These are phyloP conservation scores for Caloenas nicobarica DNA, from an alignment of 2,113 vertebrate species.

Conservation along the genomic window DNA sequence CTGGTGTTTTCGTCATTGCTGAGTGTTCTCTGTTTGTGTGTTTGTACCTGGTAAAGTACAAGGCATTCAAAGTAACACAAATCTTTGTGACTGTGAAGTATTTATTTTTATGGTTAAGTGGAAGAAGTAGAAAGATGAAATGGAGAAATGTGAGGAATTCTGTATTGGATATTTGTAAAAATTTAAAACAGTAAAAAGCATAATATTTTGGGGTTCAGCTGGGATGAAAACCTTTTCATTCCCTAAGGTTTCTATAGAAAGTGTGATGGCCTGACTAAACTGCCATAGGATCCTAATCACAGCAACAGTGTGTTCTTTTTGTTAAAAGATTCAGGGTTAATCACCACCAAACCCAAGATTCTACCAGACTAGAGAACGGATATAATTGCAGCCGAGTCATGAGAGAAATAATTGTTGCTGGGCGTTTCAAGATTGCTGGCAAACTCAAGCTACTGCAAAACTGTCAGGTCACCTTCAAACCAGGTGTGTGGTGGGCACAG, in stretches of 20 bases:
- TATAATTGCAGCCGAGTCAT: not conserved
- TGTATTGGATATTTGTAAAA: not conserved
- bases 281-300: not conserved
- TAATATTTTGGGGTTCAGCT: not conserved
- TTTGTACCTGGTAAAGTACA: not conserved
- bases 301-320: not conserved
- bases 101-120: not conserved
- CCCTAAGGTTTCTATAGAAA: not conserved
- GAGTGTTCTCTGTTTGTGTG: not conserved
- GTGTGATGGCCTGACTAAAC: not conserved
- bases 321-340: not conserved
- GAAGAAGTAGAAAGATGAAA: not conserved
- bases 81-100: not conserved
- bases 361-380: not conserved
- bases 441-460: not conserved
- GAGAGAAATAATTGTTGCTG: not conserved
- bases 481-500: not conserved
- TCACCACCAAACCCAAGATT: not conserved
- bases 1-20: accelerated
- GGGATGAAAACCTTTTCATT: not conserved
- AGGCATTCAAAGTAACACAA: not conserved
- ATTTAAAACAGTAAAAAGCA: not conserved
- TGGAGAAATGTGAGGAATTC: not conserved
- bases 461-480: not conserved
- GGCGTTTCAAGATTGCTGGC: not conserved